Evolutionary conservation across 2,888 invertebrate genomes (phyloP), one percentile per base, ranked within the genome.

Genomic region (Hyalella azteca): DNA sequence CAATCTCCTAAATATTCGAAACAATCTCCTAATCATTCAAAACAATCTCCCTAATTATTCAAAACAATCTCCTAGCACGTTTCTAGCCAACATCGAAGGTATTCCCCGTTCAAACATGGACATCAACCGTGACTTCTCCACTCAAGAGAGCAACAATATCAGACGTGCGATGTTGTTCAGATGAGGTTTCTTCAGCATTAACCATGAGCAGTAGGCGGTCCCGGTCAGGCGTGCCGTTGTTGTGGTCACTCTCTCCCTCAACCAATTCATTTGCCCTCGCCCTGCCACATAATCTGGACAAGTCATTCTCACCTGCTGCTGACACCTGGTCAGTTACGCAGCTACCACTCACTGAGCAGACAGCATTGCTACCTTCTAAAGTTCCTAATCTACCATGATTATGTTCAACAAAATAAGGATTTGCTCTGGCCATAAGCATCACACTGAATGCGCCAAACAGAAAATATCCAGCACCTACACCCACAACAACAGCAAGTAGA

Each of bases 381-480:
- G 45, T 15, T 11, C 45, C 15, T 45, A 9, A 19, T 19, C 66
- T 36, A 36, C 66, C 66, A 29, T 7, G 13, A 22, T 32, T 36
- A 19, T 66, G 1, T 7, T 5, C 4, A 7, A 36, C 4, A n/a
- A 66, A 36, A 36, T 66, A 66, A 0, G 66, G 66, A 22, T 36
- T 66, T 36, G 15, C 29, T 36, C 19, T 36, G 29, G 7, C 66
- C 36, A 36, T 36, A 19, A 66, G 39, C 66, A 66, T 66, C 36
- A 66, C 22, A 36, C 29, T 66, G 36, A 66, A 66, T 1, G 66
- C n/a, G 5, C 66, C 78, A 77, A 85, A 85, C 22, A 77, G 48
- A 75, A 76, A 83, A 77, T 80, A 83, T 2, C 85, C 84, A 40
- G 82, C 73, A 26, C 82, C 80, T 49, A 81, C 81, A 48, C 85